A percentile compares a stretch with the other conserved stretches of the same genome.
Conservation (phyloP, 1,140 invertebrate species). For the Euwallacea similis region DNA sequence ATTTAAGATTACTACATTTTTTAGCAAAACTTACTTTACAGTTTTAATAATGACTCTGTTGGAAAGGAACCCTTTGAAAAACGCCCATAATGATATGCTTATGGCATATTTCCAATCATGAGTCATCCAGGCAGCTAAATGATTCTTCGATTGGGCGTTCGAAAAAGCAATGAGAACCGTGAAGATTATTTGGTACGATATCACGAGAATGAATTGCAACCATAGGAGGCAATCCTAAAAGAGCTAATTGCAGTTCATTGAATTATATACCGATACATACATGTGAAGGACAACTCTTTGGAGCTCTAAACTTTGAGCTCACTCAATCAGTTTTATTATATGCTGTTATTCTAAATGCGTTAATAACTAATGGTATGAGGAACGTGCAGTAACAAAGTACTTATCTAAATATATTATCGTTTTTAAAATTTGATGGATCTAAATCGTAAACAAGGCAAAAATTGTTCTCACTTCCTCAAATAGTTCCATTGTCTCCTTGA, state of each 20-base stretch:
- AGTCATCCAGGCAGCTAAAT: conserved; percentile 5
- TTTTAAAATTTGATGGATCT: neutral
- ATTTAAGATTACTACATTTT: too few relatives aligned
- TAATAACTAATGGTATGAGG: neutral
- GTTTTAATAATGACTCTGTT: conserved; percentile 3
- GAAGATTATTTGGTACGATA: conserved; percentile 1
- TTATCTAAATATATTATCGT: conserved; percentile 3
- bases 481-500: neutral
- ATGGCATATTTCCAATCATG: conserved; percentile 16
- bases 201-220: too few relatives aligned
- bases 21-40: neutral
- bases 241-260: too few relatives aligned
- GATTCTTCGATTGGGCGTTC: conserved; percentile 6
- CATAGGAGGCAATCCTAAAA: too few relatives aligned
- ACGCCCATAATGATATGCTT: neutral
- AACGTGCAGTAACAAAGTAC: conserved; percentile 22
- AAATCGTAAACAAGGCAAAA: neutral
- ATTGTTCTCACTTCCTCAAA: conserved; percentile 7
- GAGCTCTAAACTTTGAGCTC: too few relatives aligned
- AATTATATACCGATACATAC: too few relatives aligned
- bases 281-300: too few relatives aligned
- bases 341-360: neutral
- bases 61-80: neutral
- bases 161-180: neutral
- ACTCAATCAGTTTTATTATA: conserved; percentile 4